A percentile compares a stretch with the other conserved stretches of the same genome.
Evolutionary conservation across 2,797 vertebrate genomes (phyloP).

Genomic region (Eulemur coronatus): DNA sequence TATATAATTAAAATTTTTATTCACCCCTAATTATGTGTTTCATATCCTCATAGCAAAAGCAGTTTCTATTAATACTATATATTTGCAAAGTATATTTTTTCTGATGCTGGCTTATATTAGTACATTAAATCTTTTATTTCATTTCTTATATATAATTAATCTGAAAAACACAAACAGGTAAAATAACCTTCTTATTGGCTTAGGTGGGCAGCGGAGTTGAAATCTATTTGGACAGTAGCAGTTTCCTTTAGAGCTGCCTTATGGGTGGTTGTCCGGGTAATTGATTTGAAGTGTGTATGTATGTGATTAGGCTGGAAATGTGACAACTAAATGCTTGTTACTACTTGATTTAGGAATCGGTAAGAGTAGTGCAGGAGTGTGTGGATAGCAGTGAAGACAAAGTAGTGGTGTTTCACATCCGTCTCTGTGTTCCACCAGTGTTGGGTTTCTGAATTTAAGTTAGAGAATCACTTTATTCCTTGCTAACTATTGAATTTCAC

Average conservation of each 20-base stretch:
- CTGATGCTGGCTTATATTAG: not conserved
- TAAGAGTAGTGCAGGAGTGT: fast-evolving
- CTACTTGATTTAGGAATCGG: not conserved
- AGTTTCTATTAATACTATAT: not conserved
- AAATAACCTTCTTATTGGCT: not conserved
- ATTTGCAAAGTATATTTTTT: constrained; percentile 8
- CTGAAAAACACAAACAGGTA: not conserved
- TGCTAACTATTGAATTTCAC: not conserved
- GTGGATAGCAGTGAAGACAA: not conserved
- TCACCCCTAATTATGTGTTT: not conserved
- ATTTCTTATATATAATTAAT: not conserved
- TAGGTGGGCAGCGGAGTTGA: not conserved
- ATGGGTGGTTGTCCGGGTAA: no score
- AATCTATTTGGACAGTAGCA: not conserved
- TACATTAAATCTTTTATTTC: not conserved
- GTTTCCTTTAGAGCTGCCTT: not conserved
- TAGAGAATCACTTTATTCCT: not conserved
- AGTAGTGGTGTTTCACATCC: not conserved
- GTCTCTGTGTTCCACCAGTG: fast-evolving
- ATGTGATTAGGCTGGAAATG: not conserved
- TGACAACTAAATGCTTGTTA: not conserved
- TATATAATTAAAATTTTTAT: constrained; percentile 1
- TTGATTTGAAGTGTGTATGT: not conserved
- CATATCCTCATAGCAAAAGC: not conserved
- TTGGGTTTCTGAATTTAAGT: not conserved